A percentile compares a stretch with the other conserved stretches of the same genome.
Evolutionary conservation across 2,797 vertebrate species (phyloP).

Genomic region (Triplophysa bombifrons): DNA sequence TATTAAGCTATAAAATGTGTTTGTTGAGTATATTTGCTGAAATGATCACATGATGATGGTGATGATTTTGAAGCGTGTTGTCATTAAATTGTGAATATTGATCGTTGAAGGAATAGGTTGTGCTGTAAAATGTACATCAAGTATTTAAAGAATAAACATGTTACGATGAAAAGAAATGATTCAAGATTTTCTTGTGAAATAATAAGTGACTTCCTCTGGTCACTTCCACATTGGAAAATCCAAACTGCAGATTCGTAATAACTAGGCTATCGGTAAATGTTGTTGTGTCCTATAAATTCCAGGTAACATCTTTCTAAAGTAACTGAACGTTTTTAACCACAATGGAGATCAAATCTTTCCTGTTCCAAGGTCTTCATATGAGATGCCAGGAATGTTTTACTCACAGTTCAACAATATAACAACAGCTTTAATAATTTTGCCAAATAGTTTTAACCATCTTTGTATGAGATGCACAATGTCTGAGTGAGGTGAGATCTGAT

Average conservation of each 20-base stretch:
- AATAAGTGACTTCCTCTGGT: conserved; percentile 16
- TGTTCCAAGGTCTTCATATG: neutral
- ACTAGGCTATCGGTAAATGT: neutral
- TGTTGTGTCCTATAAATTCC: neutral
- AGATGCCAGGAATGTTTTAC: neutral
- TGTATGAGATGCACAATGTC: too few relatives aligned
- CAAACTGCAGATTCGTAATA: neutral
- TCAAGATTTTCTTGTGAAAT: neutral
- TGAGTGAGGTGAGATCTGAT: too few relatives aligned
- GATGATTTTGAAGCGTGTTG: neutral
- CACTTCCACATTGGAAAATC: conserved; percentile 33
- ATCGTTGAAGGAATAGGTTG: neutral
- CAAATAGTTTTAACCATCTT: neutral
- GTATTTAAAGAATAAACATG: neutral
- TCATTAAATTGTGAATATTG: too few relatives aligned
- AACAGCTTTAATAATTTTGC: neutral
- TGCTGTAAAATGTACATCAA: neutral
- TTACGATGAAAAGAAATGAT: neutral
- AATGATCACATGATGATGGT: neutral
- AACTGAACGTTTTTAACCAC: neutral
- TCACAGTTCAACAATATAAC: neutral
- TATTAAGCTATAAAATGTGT: neutral
- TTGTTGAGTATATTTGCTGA: neutral
- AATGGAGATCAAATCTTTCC: neutral
- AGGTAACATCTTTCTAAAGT: neutral